Evolutionary conservation across 35 echinoderm and acorn worm genomes (phyloP).

Genomic region (Lytechinus pictus): DNA sequence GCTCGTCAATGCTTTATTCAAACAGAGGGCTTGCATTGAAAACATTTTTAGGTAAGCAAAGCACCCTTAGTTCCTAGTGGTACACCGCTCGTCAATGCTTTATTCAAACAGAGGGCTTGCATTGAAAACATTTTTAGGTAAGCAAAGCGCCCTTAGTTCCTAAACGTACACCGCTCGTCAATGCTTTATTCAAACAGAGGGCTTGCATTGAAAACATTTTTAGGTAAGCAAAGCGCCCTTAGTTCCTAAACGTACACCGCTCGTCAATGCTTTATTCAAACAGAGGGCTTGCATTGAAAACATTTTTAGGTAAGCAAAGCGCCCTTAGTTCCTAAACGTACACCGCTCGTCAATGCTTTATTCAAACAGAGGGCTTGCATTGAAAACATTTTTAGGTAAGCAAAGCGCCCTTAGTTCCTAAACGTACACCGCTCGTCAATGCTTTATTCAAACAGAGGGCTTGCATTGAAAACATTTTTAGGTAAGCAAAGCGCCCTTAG

Average conservation of each 20-base stretch:
- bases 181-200: no score
- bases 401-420: no score
- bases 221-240: conserved; percentile 73
- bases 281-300: conserved; percentile 97
- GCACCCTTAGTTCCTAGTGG: no score
- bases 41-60: background rate
- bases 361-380: background rate
- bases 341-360: background rate
- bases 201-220: no score
- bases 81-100: background rate
- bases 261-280: conserved; percentile 96
- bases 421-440: background rate
- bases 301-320: conserved; percentile 83
- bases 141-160: no score
- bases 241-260: conserved; percentile 83
- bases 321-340: background rate
- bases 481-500: no score
- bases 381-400: background rate
- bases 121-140: background rate
- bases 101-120: background rate
- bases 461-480: background rate
- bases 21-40: background rate
- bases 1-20: background rate
- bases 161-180: no score
- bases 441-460: background rate